Conservation (phyloP, 2,113 vertebrate species). For the Dicrurus megarhynchus region DNA sequence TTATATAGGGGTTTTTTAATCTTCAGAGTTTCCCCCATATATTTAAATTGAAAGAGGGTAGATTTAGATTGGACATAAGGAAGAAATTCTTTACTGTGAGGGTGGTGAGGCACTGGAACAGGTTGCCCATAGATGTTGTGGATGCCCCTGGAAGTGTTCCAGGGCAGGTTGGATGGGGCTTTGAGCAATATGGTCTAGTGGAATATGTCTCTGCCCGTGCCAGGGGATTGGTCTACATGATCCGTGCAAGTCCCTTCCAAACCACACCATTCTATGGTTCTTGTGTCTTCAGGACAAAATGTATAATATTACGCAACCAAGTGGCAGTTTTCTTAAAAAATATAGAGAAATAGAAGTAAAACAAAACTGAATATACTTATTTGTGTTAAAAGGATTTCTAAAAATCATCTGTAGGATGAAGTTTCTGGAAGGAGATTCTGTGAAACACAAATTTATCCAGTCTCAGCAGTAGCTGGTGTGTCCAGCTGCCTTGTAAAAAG, state of each 20-base stretch:
- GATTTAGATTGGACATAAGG: neutral
- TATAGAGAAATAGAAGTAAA: neutral
- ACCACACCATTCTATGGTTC: neutral
- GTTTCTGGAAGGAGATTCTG: neutral
- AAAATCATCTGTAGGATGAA: neutral
- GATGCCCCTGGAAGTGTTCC: neutral
- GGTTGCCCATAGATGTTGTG: neutral
- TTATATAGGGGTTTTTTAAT: neutral
- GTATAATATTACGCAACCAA: neutral
- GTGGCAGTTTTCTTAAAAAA: neutral
- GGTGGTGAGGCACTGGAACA: neutral
- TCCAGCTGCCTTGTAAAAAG: neutral
- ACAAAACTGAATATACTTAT: neutral
- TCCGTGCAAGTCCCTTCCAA: neutral
- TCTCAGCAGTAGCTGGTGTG: neutral
- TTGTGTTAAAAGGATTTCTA: neutral
- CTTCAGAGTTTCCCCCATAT: neutral
- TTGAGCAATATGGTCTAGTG: neutral
- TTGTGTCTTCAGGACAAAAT: neutral
- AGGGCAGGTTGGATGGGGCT: neutral
- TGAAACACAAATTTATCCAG: neutral
- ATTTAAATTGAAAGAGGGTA: neutral
- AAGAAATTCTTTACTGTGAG: neutral
- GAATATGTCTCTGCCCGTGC: neutral
- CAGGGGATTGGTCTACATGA: neutral